phyloP scores from a whole-genome alignment of 2,113 vertebrate species.

The Cromileptes altivelis region DNA sequence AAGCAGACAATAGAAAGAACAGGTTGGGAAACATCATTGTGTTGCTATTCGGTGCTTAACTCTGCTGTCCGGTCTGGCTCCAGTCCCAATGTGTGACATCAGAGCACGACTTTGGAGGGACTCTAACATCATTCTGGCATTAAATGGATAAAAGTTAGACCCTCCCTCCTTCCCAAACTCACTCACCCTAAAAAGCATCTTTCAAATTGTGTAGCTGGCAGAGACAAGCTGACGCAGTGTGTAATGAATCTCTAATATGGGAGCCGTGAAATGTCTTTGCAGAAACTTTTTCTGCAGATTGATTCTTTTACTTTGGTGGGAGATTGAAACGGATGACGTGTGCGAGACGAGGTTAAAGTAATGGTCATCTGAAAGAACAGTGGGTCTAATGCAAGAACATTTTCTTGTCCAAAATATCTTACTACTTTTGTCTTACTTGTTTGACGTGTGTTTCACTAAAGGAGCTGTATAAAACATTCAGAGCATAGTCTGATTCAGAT shows the following conservation, averaged over 20 bases:
- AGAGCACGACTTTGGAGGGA: slow-evolving; percentile 21
- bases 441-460: not conserved
- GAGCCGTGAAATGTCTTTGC: not conserved
- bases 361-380: not conserved
- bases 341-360: not conserved
- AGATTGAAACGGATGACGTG: not conserved
- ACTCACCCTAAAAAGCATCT: slow-evolving; percentile 35
- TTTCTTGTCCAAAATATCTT: not conserved
- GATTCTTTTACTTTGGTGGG: not conserved
- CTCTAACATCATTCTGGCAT: slow-evolving; percentile 36
- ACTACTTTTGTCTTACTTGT: not conserved
- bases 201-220: slow-evolving; percentile 39
- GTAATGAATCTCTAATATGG: slow-evolving; percentile 8
- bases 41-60: not conserved
- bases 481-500: too few species aligned
- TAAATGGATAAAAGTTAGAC: slow-evolving; percentile 49
- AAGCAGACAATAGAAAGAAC: not conserved
- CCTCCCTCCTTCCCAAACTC: slow-evolving; percentile 21
- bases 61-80: slow-evolving; percentile 18
- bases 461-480: too few species aligned
- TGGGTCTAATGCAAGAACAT: too few species aligned
- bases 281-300: not conserved
- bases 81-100: slow-evolving; percentile 25
- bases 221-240: slow-evolving; percentile 23
- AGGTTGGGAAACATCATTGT: not conserved